Percentiles rank a stretch among this genome's conserved stretches.
These are phyloP conservation scores for Bagarius yarrelli DNA, from an alignment of 2,113 vertebrate species.

Conservation along the genomic window DNA sequence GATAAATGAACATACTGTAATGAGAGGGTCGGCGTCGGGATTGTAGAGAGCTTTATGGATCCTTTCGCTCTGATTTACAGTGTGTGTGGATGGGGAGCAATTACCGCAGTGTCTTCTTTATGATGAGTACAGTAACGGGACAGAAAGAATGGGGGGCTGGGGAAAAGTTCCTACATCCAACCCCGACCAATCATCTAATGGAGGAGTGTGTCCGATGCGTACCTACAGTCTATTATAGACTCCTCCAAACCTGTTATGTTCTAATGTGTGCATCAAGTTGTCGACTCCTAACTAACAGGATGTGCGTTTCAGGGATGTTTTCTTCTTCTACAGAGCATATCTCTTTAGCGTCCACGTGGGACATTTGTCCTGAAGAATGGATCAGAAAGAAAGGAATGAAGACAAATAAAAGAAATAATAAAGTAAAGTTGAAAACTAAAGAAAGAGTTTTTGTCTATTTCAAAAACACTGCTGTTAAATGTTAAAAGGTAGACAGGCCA, in stretches of 20 bases:
- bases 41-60: conserved; percentile 68
- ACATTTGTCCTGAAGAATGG: not conserved
- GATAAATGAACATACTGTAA: conserved; percentile 19
- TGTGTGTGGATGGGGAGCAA: conserved; percentile 69
- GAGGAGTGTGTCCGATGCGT: not conserved
- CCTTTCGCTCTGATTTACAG: conserved; percentile 72
- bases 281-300: not conserved
- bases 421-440: not conserved
- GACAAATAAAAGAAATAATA: not conserved
- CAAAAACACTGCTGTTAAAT: not conserved
- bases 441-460: not conserved
- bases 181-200: conserved; percentile 63
- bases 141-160: conserved; percentile 56
- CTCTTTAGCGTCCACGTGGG: not conserved
- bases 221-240: conserved; percentile 23
- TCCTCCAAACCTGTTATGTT: conserved; percentile 1
- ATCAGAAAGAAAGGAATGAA: not conserved
- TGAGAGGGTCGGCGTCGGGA: conserved; percentile 57
- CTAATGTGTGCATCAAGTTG: not conserved
- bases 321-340: not conserved
- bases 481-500: not conserved
- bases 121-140: conserved; percentile 64
- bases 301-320: not conserved
- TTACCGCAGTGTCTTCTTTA: conserved; percentile 73
- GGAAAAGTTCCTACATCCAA: conserved; percentile 68